phyloP scores from a whole-genome alignment of 64 coral and sea anemone genomes.

The Exaiptasia diaphana region DNA sequence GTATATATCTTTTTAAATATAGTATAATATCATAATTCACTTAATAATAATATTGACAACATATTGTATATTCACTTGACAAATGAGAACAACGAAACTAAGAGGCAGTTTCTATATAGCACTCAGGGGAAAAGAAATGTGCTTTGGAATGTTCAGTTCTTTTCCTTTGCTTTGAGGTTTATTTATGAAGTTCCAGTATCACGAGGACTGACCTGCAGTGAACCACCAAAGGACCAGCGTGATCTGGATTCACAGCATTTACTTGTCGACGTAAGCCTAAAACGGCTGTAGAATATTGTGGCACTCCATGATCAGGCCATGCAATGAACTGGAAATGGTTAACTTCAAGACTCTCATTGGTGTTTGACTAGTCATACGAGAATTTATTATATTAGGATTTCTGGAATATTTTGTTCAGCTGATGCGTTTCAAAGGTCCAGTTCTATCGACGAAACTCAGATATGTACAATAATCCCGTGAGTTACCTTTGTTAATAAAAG shows the following conservation, averaged over 20 bases:
- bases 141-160: neutral
- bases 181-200: too few species aligned
- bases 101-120: too few species aligned
- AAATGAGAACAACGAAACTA: too few species aligned
- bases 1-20: too few species aligned
- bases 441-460: neutral
- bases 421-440: neutral
- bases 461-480: neutral
- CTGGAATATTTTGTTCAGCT: too few species aligned
- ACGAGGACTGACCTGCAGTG: conserved; percentile 94
- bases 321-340: conserved; percentile 64
- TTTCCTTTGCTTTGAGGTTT: neutral
- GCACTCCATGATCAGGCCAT: conserved; percentile 75
- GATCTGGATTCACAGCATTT: neutral
- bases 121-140: neutral
- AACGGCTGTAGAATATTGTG: conserved; percentile 57
- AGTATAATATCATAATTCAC: too few species aligned
- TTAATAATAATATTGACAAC: too few species aligned
- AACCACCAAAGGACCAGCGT: conserved; percentile 18
- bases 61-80: too few species aligned
- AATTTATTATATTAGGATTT: too few species aligned
- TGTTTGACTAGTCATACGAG: neutral
- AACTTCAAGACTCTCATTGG: conserved; percentile 7
- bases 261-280: conserved; percentile 47
- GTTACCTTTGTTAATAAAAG: conserved; percentile 65